Evolutionary conservation across 2,888 invertebrate species (phyloP).

Genomic region (Hirtodrosophila confusa): DNA sequence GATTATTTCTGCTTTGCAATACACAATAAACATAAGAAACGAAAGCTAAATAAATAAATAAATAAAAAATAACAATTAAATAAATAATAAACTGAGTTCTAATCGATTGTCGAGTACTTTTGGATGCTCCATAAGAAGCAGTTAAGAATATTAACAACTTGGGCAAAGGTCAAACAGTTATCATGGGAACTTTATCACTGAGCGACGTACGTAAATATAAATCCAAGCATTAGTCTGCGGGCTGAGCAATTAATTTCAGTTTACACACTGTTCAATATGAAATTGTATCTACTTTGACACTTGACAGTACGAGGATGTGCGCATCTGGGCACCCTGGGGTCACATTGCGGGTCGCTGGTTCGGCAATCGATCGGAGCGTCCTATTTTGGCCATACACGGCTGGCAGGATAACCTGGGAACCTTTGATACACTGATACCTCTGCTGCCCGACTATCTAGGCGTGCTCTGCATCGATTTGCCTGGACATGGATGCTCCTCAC

Average conservation of each 20-base stretch:
- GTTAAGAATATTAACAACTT: no score
- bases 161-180: no score
- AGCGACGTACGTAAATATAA: constrained; percentile 27
- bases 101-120: no score
- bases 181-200: constrained; percentile 31
- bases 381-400: constrained; percentile 89
- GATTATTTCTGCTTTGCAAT: no score
- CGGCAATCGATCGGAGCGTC: constrained; percentile 87
- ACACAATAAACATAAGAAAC: no score
- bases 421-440: constrained; percentile 88
- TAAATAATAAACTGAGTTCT: no score
- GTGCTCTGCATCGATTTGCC: constrained; percentile 88
- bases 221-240: no score
- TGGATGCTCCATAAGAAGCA: no score
- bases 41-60: no score
- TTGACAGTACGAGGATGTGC: constrained; percentile 85
- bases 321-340: constrained; percentile 88
- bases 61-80: no score
- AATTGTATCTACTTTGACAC: not conserved
- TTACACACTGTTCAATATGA: no score
- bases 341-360: constrained; percentile 88
- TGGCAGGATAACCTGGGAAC: constrained; percentile 91
- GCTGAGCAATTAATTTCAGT: not conserved
- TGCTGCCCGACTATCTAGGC: constrained; percentile 85
- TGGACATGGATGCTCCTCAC: constrained; percentile 89